Base-by-base conservation (phyloP, 2,888 invertebrate species). In the Galeopsomyia nigrocyanea region DNA sequence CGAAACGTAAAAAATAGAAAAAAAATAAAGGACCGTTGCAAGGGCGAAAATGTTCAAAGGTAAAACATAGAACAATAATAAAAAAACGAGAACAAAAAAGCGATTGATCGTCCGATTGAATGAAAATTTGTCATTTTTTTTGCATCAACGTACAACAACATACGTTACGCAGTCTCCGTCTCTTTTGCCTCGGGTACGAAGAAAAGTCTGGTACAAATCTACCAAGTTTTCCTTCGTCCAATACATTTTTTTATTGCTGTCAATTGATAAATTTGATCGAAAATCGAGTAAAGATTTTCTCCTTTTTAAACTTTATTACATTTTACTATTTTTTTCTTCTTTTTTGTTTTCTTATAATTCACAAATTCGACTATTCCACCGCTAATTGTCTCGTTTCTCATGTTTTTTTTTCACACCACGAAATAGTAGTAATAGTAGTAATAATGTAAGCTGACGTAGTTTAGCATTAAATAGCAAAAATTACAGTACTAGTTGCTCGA, bases 341-440 rank as follows among this genome's bases (percentile, higher is more conserved):
- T 55, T 53, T 65, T 51, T 69, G 55, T 66, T 61, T 9, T 16
- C 26, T 62, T 68, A 47, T 17, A 26, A 49, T 62, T 55, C 53
- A 47, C 63, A 49, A 55, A 62, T 55, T 14, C 55, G 65, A 71
- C 62, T 66, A 71, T 75, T 71, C 68, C 75, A 71, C 69, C 73
- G 71, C 57, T 74, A 67, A 72, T 76, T 74, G 72, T 73, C 76
- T 76, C 74, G 74, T 71, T 71, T 73, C 13, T 62, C 46, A 39
- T 39, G 39, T 64, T 61, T 26, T 26, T 69, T 26, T 26, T 26
- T 70, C 55, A 68, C 69, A 75, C 71, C 75, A 75, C 73, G 73
- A 71, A 73, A 53, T 53, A 19, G 49, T 73, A 60, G 14, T 71
- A 62, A 66, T 71, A 71, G 62, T 17, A 67, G 70, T 72, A 63